These are phyloP conservation scores for Poeciliopsis gracilis DNA, from an alignment of 2,797 vertebrate species.

Conservation along the genomic window DNA sequence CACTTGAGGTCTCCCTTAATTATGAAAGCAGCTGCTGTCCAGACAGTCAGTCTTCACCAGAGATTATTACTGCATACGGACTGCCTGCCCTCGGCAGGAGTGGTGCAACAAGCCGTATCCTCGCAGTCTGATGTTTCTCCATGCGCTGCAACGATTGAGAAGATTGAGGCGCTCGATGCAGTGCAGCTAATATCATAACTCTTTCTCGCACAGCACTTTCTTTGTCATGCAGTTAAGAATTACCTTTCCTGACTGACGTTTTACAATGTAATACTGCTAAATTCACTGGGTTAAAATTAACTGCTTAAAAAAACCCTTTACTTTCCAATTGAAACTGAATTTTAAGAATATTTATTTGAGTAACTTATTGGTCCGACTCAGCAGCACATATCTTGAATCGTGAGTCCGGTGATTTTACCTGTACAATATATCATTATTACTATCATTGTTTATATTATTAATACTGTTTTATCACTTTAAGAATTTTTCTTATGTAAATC, in stretches of 20 bases:
- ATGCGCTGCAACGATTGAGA: conserved; percentile 41
- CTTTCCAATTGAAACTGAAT: no score
- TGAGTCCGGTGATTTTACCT: no score
- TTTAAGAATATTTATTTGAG: no score
- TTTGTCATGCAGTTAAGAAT: neutral
- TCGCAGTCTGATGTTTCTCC: conserved; percentile 44
- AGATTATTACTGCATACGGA: conserved; percentile 21
- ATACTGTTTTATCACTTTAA: no score
- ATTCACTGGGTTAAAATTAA: neutral
- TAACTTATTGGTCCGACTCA: no score
- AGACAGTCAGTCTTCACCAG: conserved; percentile 61
- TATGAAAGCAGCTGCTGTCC: conserved; percentile 67
- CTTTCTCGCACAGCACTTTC: neutral
- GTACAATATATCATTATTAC: no score
- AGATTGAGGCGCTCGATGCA: conserved; percentile 29
- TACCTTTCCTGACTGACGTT: neutral
- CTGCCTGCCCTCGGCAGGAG: conserved; percentile 38
- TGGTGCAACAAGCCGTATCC: conserved; percentile 59
- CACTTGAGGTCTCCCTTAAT: conserved; percentile 37
- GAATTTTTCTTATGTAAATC: no score
- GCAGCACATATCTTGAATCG: no score
- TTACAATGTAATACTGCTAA: neutral
- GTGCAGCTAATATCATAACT: conserved; percentile 15
- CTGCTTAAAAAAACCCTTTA: no score
- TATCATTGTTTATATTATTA: no score